Percentiles rank a stretch among this genome's conserved stretches.
Evolutionary conservation across 2,797 vertebrate genomes (phyloP).

Genomic region (Clamator glandarius): DNA sequence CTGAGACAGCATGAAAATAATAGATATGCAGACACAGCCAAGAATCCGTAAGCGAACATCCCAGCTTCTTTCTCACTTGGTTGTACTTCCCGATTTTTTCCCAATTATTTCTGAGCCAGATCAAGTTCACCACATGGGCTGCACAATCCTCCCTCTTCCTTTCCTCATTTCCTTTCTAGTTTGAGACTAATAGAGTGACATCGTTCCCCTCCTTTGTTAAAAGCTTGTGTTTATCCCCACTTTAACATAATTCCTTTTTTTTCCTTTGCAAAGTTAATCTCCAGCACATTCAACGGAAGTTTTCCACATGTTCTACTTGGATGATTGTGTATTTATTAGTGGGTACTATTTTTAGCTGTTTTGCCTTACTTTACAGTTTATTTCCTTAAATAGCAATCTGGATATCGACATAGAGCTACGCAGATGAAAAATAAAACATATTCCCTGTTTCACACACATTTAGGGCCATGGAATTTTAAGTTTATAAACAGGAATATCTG

Average conservation of each 20-base stretch:
- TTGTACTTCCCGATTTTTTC: background rate
- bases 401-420: conserved; percentile 34
- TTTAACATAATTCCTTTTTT: background rate
- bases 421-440: conserved; percentile 46
- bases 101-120: background rate
- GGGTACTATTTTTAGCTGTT: conserved; percentile 72
- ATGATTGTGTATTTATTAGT: conserved; percentile 45
- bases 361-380: conserved; percentile 71
- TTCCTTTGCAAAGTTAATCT: background rate
- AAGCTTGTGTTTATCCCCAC: background rate
- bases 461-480: background rate
- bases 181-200: background rate
- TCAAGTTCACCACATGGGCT: background rate
- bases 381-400: conserved; percentile 75
- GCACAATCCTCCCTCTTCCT: conserved; percentile 14
- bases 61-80: background rate
- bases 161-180: conserved; percentile 20
- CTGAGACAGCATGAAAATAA: background rate
- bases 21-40: background rate
- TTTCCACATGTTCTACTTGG: conserved; percentile 65
- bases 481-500: conserved; percentile 19
- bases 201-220: background rate
- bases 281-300: conserved; percentile 35
- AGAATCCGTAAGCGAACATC: background rate
- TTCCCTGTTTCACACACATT: conserved; percentile 22